phyloP scores from a whole-genome alignment of 2,888 invertebrate genomes.

The Pecten maximus region DNA sequence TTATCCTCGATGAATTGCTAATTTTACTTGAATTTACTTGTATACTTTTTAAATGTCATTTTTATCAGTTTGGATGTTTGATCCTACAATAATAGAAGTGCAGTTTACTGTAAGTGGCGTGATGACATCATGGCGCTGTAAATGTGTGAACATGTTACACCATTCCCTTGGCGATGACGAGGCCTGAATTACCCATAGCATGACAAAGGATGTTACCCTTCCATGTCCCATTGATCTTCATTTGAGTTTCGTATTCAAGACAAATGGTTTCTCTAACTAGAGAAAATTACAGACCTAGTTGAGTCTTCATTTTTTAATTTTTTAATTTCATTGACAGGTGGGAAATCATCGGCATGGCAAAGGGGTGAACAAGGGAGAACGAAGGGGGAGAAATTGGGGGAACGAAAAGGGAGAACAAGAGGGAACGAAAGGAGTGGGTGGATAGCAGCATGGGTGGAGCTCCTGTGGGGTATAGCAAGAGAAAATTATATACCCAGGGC shows the following conservation, averaged over 20 bases:
- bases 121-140: not conserved
- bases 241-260: not conserved
- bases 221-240: conserved; percentile 23
- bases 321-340: conserved; percentile 24
- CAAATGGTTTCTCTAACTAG: conserved; percentile 10
- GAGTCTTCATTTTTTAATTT: conserved; percentile 4
- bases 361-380: not conserved
- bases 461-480: not conserved
- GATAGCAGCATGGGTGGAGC: not conserved
- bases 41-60: not conserved
- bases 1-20: not conserved
- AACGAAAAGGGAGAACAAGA: too few species aligned
- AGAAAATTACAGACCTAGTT: conserved; percentile 13
- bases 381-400: not conserved
- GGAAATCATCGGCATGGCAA: not conserved
- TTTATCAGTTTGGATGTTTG: not conserved
- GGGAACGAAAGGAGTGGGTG: too few species aligned
- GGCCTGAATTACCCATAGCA: not conserved
- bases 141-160: not conserved
- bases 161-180: not conserved
- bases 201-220: not conserved
- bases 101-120: not conserved
- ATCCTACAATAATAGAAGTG: not conserved
- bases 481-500: not conserved
- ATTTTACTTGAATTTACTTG: not conserved